Evolutionary conservation across 2,113 vertebrate genomes (phyloP).

Genomic region (Echinops telfairi): DNA sequence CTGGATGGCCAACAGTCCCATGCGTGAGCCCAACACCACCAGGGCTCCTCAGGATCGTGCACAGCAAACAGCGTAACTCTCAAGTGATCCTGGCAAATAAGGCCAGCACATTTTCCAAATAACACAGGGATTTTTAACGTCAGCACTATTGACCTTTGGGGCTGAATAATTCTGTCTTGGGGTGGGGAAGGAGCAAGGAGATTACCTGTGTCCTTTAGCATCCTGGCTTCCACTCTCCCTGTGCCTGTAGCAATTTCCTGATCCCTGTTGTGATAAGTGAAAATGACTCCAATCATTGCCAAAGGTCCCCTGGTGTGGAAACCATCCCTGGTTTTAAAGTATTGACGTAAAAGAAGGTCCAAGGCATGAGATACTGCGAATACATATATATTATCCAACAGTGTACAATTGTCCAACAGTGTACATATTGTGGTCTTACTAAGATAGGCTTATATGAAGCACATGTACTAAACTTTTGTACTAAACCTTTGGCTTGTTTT

Average conservation of each 20-base stretch:
- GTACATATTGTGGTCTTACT: neutral
- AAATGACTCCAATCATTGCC: neutral
- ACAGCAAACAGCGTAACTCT: neutral
- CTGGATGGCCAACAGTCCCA: too few relatives aligned
- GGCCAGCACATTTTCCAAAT: neutral
- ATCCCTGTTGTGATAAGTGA: neutral
- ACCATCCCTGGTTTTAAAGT: neutral
- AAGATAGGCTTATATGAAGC: neutral
- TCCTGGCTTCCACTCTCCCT: neutral
- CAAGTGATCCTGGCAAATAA: conserved; percentile 23
- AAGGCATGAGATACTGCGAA: neutral
- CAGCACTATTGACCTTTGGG: neutral
- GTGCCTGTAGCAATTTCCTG: neutral
- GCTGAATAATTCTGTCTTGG: neutral
- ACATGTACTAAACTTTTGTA: neutral
- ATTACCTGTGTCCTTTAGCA: neutral
- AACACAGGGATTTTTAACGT: neutral
- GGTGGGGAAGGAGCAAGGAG: neutral
- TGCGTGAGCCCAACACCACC: too few relatives aligned
- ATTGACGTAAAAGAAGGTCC: conserved; percentile 21
- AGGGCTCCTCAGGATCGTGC: too few relatives aligned
- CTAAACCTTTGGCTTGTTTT: neutral
- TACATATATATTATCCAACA: neutral
- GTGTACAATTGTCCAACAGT: neutral
- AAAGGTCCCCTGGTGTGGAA: neutral